Evolutionary conservation across 1,140 invertebrate species (phyloP), one percentile per base, ranked within the genome.

Genomic region (Aradophagus sp.): DNA sequence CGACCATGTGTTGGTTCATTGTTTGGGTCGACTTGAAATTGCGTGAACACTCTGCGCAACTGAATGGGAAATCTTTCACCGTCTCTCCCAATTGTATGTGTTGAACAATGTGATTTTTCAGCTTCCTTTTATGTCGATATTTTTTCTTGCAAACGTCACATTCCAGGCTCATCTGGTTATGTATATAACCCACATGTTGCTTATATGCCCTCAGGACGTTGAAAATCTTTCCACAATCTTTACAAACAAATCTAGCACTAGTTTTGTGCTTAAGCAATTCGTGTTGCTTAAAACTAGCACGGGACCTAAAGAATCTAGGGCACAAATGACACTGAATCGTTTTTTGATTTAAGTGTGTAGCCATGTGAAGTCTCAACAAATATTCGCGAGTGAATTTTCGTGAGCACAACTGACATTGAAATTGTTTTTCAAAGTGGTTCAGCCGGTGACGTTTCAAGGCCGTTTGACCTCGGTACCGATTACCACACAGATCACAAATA

Each of bases 111-210:
- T 68, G 65, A 2, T 14, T 10, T 6, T 17, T 17, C 0, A 68
- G 27, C 1, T 15, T 35, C 6, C 0, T 1, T 17, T 59, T 59
- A 2, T 29, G n/a, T 2, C 15, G 5, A 7, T 14, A 48, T 2
- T 17, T 32, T 2, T 16, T 47, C 10, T 48, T 45, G 10, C 65
- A 68, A 12, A 61, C 16, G 3, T 68, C 65, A 5, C 65, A 68
- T 7, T 55, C 34, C 11, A 15, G 55, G 0, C 39, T 5, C 1
- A 5, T 5, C 0, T 4, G 1, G 0, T 7, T 17, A 16, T 68
- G 63, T 0, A 27, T 8, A 11, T 0, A 15, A 5, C 2, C 0
- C n/a, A 42, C 11, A 5, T 69, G 66, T 0, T 29, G 29, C 8
- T 36, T 62, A 8, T 39, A 61, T 0, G 17, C 16, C 0, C 42